phyloP scores from a whole-genome alignment of 2,888 invertebrate genomes.

The Nomada ferruginata region DNA sequence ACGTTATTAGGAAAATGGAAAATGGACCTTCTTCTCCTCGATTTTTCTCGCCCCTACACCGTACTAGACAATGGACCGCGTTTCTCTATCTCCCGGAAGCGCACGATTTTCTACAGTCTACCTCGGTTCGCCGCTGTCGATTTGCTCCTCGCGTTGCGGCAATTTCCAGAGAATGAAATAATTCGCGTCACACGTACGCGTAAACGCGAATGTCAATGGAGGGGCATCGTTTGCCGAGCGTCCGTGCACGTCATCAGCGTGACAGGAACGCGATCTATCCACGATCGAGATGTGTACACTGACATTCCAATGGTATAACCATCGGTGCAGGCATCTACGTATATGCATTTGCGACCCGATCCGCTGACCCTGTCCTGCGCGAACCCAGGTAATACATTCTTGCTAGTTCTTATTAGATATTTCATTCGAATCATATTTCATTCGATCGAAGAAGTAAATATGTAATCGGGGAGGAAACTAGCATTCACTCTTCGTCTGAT shows the following conservation, averaged over 20 bases:
- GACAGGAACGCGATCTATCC: conserved; percentile 52
- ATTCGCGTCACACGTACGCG: background rate
- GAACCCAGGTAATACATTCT: too few relatives aligned
- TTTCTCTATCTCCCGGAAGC: conserved; percentile 30
- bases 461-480: background rate
- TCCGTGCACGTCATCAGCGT: conserved; percentile 44
- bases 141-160: conserved; percentile 35
- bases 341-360: background rate
- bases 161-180: too few relatives aligned
- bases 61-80: conserved; percentile 57
- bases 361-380: background rate
- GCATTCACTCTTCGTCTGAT: too few relatives aligned
- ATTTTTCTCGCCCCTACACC: background rate
- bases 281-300: conserved; percentile 25
- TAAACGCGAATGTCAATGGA: conserved; percentile 3
- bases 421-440: too few relatives aligned
- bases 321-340: conserved; percentile 21
- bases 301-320: conserved; percentile 28
- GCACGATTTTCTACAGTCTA: conserved; percentile 59
- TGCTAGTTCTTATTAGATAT: too few relatives aligned
- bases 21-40: conserved; percentile 58
- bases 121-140: conserved; percentile 56
- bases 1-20: conserved; percentile 74
- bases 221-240: conserved; percentile 10
- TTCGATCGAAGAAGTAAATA: too few relatives aligned